These are phyloP conservation scores for Hoplodrina blanda DNA, from an alignment of 2,888 invertebrate species.

Conservation along the genomic window DNA sequence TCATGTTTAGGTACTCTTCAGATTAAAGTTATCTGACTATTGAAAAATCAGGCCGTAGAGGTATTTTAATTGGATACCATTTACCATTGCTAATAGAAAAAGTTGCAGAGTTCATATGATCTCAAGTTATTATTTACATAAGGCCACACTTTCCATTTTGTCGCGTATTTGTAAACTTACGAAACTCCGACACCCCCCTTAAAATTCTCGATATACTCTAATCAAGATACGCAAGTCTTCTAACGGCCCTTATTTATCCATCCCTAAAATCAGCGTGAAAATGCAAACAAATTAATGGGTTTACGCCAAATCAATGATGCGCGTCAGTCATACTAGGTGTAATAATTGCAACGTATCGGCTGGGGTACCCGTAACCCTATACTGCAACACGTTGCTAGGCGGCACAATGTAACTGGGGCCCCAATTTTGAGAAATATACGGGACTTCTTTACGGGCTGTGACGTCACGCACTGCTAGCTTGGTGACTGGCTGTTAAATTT, in stretches of 20 bases:
- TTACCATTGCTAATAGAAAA: too few relatives aligned
- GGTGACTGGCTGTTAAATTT: too few relatives aligned
- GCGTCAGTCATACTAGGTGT: slow-evolving; percentile 31
- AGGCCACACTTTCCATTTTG: too few relatives aligned
- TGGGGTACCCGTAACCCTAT: slow-evolving; percentile 24
- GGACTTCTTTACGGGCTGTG: neutral
- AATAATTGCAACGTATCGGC: slow-evolving; percentile 37
- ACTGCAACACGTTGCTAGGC: slow-evolving; percentile 43
- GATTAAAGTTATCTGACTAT: too few relatives aligned
- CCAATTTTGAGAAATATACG: slow-evolving; percentile 26
- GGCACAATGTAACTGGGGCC: slow-evolving; percentile 12
- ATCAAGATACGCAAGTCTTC: neutral
- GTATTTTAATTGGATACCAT: too few relatives aligned
- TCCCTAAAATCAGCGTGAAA: slow-evolving; percentile 34
- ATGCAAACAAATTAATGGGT: slow-evolving; percentile 39
- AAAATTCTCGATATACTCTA: neutral
- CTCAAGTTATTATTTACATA: too few relatives aligned
- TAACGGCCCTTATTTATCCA: slow-evolving; percentile 10
- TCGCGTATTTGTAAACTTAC: too few relatives aligned
- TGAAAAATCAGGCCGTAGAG: too few relatives aligned
- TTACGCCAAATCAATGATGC: slow-evolving; percentile 52
- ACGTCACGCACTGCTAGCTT: neutral
- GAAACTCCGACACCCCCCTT: neutral
- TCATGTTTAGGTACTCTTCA: too few relatives aligned
- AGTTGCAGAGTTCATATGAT: too few relatives aligned